These are phyloP conservation scores for Macrotus californicus DNA, from an alignment of 2,113 vertebrate genomes.

Conservation along the genomic window DNA sequence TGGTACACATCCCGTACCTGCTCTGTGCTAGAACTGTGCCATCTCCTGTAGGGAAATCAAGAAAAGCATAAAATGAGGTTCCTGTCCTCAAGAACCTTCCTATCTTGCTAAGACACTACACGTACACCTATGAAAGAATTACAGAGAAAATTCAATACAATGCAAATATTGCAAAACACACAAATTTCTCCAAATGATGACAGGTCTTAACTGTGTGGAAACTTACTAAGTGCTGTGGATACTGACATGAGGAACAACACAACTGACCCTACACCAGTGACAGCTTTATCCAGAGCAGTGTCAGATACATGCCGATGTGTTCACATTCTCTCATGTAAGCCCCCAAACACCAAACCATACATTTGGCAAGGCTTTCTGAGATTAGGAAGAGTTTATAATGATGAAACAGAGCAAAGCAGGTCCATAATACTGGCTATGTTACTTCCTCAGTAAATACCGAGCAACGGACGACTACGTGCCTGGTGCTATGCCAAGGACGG, in stretches of 20 bases:
- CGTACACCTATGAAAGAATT: not conserved
- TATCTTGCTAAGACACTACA: not conserved
- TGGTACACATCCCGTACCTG: not conserved
- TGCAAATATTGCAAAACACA: not conserved
- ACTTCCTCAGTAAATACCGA: not conserved
- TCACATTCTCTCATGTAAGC: not conserved
- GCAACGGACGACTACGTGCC: not conserved
- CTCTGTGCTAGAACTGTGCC: not conserved
- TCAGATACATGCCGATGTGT: not conserved
- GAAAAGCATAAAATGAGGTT: not conserved
- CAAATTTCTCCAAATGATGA: not conserved
- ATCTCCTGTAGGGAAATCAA: not conserved
- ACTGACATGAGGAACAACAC: not conserved
- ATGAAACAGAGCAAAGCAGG: constrained; percentile 4
- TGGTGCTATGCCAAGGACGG: not conserved
- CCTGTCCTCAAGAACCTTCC: not conserved
- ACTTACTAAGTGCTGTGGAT: not conserved
- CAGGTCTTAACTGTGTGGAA: not conserved
- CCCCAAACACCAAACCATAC: not conserved
- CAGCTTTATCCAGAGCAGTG: not conserved
- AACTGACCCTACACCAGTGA: not conserved
- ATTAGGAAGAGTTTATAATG: not conserved
- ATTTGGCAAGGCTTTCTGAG: not conserved
- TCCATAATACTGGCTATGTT: not conserved
- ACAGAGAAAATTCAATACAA: constrained; percentile 5